Evolutionary conservation across 2,797 vertebrate species (phyloP).

Genomic region (Sebastes reedi): DNA sequence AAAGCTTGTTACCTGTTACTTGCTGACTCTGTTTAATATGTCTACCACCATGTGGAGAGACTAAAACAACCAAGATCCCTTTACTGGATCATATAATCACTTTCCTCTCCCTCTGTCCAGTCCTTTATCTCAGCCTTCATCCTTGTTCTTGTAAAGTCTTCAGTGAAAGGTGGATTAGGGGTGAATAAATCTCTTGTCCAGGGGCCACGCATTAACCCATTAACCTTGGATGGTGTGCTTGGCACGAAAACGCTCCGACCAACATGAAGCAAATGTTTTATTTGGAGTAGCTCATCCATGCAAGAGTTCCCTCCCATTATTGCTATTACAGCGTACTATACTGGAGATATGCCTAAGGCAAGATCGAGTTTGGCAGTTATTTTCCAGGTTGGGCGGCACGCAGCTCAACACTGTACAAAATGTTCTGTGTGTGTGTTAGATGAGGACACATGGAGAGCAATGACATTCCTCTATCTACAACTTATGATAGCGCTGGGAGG

Average conservation of each 20-base stretch:
- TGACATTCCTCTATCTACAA: neutral
- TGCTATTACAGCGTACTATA: slow-evolving; percentile 5
- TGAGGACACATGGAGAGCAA: neutral
- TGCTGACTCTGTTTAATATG: slow-evolving; percentile 63
- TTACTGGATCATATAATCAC: neutral
- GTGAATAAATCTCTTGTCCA: slow-evolving; percentile 15
- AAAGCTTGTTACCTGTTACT: slow-evolving; percentile 74
- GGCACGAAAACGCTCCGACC: neutral
- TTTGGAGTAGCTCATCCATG: slow-evolving; percentile 48
- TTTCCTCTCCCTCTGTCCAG: neutral
- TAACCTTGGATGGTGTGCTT: slow-evolving; percentile 6
- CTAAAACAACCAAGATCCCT: neutral
- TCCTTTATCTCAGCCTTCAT: neutral
- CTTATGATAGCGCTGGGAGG: slow-evolving; percentile 18
- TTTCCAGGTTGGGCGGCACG: slow-evolving; percentile 27
- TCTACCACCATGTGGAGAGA: slow-evolving; percentile 5
- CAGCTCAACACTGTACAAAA: slow-evolving; percentile 44
- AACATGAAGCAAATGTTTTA: slow-evolving; percentile 16
- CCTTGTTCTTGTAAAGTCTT: slow-evolving; percentile 1
- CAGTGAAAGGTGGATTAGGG: slow-evolving; percentile 33
- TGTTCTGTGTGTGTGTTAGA: slow-evolving; percentile 37
- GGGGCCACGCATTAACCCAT: slow-evolving; percentile 53
- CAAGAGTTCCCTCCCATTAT: slow-evolving; percentile 12
- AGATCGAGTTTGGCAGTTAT: slow-evolving; percentile 33
- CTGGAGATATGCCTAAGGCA: slow-evolving; percentile 39